A percentile compares a stretch with the other conserved stretches of the same genome.
phyloP scores from a whole-genome alignment of 2,113 vertebrate species.

The Cyanoliseus patagonus region DNA sequence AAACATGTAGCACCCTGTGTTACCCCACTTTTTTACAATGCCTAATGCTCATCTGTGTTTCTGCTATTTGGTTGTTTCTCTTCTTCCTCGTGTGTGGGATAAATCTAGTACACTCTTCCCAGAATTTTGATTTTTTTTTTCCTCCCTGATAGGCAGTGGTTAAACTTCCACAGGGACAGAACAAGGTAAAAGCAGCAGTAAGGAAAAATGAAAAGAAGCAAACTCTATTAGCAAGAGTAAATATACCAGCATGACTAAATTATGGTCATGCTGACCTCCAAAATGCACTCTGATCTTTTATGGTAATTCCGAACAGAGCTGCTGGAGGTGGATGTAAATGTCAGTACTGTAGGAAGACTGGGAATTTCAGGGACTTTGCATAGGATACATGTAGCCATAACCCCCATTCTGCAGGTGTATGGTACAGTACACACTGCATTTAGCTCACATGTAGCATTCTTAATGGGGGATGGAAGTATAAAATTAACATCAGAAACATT shows the following conservation, averaged over 20 bases:
- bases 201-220: neutral
- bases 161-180: neutral
- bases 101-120: neutral
- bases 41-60: neutral
- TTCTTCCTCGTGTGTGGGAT: neutral
- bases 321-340: neutral
- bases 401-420: neutral
- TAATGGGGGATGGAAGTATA: neutral
- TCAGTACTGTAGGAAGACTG: neutral
- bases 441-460: neutral
- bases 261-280: neutral
- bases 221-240: constrained; percentile 49
- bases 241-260: neutral
- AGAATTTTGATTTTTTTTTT: neutral
- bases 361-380: neutral
- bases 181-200: neutral
- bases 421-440: neutral
- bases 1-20: neutral
- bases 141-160: neutral
- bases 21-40: neutral
- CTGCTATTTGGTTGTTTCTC: neutral
- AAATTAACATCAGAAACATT: neutral
- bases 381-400: neutral
- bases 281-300: constrained; percentile 3
- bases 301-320: constrained; percentile 2